phyloP scores from a whole-genome alignment of 2,113 vertebrate genomes.

The Cyprinodon tularosa region DNA sequence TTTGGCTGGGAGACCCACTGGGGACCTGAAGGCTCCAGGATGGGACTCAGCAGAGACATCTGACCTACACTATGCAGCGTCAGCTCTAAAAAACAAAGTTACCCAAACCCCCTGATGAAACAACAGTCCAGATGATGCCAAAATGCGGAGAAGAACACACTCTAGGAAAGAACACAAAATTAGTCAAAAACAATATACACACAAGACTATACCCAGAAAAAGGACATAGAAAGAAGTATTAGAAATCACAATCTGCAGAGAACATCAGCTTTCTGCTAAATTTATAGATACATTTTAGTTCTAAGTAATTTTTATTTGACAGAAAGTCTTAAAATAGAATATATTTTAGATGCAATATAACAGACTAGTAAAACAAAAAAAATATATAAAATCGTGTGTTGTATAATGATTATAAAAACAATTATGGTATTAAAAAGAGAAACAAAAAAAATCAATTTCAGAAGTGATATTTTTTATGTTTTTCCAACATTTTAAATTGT shows the following conservation, averaged over 20 bases:
- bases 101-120: conserved; percentile 59
- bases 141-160: conserved; percentile 28
- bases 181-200: neutral
- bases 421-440: no score
- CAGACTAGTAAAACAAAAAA: no score
- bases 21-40: conserved; percentile 53
- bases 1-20: conserved; percentile 48
- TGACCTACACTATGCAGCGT: conserved; percentile 63
- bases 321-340: neutral
- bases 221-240: neutral
- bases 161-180: conserved; percentile 11
- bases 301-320: neutral
- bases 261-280: neutral
- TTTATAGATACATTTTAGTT: neutral
- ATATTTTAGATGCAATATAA: no score
- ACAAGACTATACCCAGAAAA: neutral
- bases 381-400: no score
- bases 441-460: no score
- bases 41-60: conserved; percentile 46
- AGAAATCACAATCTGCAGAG: neutral
- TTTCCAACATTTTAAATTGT: no score
- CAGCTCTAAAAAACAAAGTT: conserved; percentile 65
- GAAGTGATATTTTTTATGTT: no score
- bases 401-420: no score
- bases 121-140: conserved; percentile 57